Evolutionary conservation across 2,797 vertebrate species (phyloP).

Genomic region (Artibeus jamaicensis): DNA sequence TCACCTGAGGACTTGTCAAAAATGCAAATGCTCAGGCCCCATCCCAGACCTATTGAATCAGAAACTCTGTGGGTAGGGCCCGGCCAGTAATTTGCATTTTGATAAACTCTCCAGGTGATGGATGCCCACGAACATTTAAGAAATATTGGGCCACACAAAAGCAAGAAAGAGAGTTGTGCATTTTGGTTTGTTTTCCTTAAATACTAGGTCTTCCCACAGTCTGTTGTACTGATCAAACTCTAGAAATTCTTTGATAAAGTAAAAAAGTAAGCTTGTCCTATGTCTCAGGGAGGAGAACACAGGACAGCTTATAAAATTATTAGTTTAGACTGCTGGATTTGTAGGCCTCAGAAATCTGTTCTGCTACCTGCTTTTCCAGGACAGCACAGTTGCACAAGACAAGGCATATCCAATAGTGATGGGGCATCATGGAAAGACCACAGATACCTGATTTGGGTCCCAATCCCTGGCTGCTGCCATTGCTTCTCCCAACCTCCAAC

Average conservation of each 20-base stretch:
- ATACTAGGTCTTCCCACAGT: not conserved
- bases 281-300: not conserved
- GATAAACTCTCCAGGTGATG: not conserved
- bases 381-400: not conserved
- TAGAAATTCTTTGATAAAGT: not conserved
- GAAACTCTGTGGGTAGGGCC: not conserved
- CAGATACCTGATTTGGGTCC: not conserved
- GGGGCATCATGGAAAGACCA: not conserved
- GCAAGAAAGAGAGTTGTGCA: not conserved
- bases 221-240: not conserved
- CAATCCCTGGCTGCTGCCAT: not conserved
- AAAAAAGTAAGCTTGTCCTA: not conserved
- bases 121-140: not conserved
- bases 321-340: not conserved
- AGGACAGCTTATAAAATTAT: not conserved
- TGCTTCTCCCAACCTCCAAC: not conserved
- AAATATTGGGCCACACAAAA: not conserved
- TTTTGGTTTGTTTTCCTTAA: not conserved
- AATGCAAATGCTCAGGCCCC: not conserved
- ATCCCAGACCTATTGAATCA: not conserved
- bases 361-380: not conserved
- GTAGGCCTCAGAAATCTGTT: not conserved
- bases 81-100: not conserved
- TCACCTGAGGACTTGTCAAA: not conserved
- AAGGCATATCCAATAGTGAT: not conserved